Evolutionary conservation across 2,797 vertebrate genomes (phyloP), one percentile per base, ranked within the genome.

Genomic region (Enteromius trimaculatus): DNA sequence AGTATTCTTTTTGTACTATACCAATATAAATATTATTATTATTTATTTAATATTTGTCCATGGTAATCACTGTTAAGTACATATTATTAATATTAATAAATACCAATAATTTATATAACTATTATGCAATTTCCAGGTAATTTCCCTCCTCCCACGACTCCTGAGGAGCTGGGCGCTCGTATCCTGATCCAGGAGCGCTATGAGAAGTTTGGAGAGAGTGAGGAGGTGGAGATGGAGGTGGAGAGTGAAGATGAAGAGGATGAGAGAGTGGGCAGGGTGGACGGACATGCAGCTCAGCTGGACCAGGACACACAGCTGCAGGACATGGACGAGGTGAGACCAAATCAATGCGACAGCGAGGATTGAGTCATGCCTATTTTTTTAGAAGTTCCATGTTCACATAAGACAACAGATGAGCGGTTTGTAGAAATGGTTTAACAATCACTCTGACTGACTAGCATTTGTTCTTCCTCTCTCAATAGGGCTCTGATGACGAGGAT

Each of bases 191-290:
- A 99, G 84, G 98, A 99, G 84, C 97, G 98, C 79, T 99, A 99
- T 0, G 98, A 99, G 92, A 99, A 99, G 91, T 99, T 97, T 87
- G 98, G 98, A 16, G 98, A 99, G 92, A 99, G 98, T 2, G 98
- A 99, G 85, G 98, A 99, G 87, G 98, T 99, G 0, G 98, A 99
- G 90, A 99, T 99, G 98, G 98, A 99, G 90, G 98, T 99, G 1
- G 98, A 99, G 87, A 99, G 98, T 65, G 98, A 99, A 64, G 97
- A 99, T 70, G 98, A 99, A 19, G 97, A 98, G 0, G 97, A 99
- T 71, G 93, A 91, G 17, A 93, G 97, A 14, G 94, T 95, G 39
- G 89, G 92, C 51, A 95, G 98, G 53, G 72, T 91, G 0, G 94
- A 94, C 6, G 96, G 96, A 76, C 90, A 96, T 0, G 91, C 95